A percentile compares a stretch with the other conserved stretches of the same genome.
These are phyloP conservation scores for Calephelis virginiensis DNA, from an alignment of 1,140 invertebrate species.

Conservation along the genomic window DNA sequence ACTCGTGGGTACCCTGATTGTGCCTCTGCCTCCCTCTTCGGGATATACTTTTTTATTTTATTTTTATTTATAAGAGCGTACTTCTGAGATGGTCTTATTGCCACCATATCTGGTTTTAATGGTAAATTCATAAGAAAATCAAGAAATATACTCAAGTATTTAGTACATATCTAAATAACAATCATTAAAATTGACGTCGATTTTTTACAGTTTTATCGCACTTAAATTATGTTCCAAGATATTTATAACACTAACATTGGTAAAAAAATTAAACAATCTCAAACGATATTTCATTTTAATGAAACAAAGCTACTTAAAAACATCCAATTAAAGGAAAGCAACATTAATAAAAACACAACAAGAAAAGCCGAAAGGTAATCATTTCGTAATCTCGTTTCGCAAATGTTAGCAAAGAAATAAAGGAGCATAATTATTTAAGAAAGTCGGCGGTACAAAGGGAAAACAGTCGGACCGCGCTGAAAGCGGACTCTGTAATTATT, in stretches of 20 bases:
- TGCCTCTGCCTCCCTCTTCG: too few species aligned
- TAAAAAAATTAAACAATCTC: slow-evolving; percentile 11
- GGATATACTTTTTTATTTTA: too few species aligned
- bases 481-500: slow-evolving; percentile 55
- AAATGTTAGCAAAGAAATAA: slow-evolving; percentile 54
- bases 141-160: too few species aligned
- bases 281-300: slow-evolving; percentile 16
- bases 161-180: too few species aligned
- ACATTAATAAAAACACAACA: slow-evolving; percentile 30
- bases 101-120: too few species aligned
- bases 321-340: slow-evolving; percentile 29
- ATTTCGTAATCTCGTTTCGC: slow-evolving; percentile 56
- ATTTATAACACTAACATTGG: background rate
- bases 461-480: slow-evolving; percentile 31
- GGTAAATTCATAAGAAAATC: too few species aligned
- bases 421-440: slow-evolving; percentile 61
- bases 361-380: slow-evolving; percentile 50
- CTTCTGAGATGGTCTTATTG: too few species aligned
- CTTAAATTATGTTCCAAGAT: too few species aligned
- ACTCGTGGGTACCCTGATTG: too few species aligned
- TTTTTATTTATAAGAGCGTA: too few species aligned
- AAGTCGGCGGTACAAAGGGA: slow-evolving; percentile 42
- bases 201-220: too few species aligned
- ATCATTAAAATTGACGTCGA: too few species aligned
- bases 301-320: slow-evolving; percentile 1